Evolutionary conservation across 2,113 vertebrate genomes (phyloP).

Genomic region (Petrocephalus microphthalmus): DNA sequence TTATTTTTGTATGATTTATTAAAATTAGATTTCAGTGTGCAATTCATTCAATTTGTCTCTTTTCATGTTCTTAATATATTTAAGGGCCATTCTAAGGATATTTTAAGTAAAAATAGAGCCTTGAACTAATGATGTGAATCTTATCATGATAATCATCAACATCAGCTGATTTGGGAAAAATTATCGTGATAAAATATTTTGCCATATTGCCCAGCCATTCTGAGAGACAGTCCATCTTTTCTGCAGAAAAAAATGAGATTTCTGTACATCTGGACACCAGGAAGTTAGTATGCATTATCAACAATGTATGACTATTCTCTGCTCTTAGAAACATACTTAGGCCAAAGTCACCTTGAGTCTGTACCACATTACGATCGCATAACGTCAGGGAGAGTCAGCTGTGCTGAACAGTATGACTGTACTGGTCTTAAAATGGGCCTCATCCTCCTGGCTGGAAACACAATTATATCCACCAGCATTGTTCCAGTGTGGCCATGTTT

Average conservation of each 20-base stretch:
- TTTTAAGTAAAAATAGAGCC: neutral
- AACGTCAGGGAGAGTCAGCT: neutral
- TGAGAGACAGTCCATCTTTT: neutral
- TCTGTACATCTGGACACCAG: neutral
- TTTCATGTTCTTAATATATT: neutral
- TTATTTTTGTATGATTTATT: neutral
- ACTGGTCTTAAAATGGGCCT: neutral
- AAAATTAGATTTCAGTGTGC: neutral
- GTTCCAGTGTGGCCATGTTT: neutral
- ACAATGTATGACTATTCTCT: neutral
- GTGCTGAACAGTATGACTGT: neutral
- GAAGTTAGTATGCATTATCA: neutral
- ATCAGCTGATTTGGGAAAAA: neutral
- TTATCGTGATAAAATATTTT: neutral
- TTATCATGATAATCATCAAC: neutral
- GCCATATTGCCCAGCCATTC: neutral
- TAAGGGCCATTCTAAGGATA: neutral
- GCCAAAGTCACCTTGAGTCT: neutral
- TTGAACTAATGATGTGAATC: neutral
- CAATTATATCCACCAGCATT: neutral
- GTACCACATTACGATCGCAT: neutral
- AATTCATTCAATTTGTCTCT: neutral
- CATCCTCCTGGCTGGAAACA: neutral
- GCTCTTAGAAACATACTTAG: neutral
- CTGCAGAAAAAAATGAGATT: neutral